A percentile compares a stretch with the other conserved stretches of the same genome.
Conservation (phyloP, 1,140 invertebrate genomes). For the Nomia melanderi region DNA sequence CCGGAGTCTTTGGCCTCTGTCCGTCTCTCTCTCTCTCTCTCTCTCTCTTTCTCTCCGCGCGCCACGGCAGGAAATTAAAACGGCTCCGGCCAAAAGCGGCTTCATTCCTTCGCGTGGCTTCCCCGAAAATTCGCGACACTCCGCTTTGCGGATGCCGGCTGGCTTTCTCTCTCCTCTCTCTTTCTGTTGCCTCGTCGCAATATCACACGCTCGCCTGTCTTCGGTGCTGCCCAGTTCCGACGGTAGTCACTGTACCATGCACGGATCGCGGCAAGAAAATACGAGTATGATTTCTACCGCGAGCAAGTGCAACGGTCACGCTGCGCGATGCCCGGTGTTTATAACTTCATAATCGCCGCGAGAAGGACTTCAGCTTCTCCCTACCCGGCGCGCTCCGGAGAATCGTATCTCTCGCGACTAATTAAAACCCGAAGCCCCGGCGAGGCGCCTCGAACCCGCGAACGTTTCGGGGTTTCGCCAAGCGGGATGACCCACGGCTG, state of each 20-base stretch:
- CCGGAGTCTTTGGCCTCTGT: conserved; percentile 35
- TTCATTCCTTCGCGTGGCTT: conserved; percentile 22
- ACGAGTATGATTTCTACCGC: too few relatives aligned
- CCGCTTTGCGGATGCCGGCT: neutral
- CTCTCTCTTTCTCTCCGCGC: too few relatives aligned
- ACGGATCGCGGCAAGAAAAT: too few relatives aligned
- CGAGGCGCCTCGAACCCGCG: too few relatives aligned
- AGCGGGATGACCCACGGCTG: neutral
- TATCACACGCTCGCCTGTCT: too few relatives aligned
- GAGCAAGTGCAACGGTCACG: neutral
- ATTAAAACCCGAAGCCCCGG: neutral
- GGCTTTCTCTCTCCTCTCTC: neutral
- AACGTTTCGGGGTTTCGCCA: neutral
- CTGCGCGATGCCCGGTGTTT: neutral
- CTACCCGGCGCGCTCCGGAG: neutral
- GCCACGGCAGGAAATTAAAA: conserved; percentile 49
- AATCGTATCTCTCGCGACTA: neutral
- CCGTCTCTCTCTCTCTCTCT: too few relatives aligned
- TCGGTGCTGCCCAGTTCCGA: too few relatives aligned
- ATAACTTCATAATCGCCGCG: neutral
- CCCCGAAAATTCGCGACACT: conserved; percentile 24
- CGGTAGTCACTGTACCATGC: too few relatives aligned
- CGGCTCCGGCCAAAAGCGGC: neutral
- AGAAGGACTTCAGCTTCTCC: too few relatives aligned
- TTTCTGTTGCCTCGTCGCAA: too few relatives aligned